Percentiles rank a stretch among this genome's conserved stretches.
These are phyloP conservation scores for Drosophila mayaguana DNA, from an alignment of 2,888 invertebrate species.

Conservation along the genomic window DNA sequence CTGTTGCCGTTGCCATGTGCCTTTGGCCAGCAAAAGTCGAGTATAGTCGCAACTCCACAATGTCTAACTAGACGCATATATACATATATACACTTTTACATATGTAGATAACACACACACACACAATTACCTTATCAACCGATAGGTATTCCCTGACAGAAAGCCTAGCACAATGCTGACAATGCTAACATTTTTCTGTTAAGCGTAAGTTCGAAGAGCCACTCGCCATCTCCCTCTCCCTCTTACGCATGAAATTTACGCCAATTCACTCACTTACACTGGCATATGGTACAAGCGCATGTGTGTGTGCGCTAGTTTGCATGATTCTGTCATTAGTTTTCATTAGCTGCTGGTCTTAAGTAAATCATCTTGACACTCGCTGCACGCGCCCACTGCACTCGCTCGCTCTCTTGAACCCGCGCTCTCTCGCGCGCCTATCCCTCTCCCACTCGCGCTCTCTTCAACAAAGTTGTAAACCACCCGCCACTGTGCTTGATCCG, in stretches of 20 bases:
- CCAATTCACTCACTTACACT: constrained; percentile 10
- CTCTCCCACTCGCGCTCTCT: not conserved
- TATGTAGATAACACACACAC: not conserved
- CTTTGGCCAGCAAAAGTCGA: constrained; percentile 18
- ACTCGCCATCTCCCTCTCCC: not conserved
- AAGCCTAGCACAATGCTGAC: constrained; percentile 54
- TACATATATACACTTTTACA: not conserved
- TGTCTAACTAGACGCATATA: not conserved
- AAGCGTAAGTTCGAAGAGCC: not conserved
- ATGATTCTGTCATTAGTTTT: constrained; percentile 65
- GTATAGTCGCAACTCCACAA: constrained; percentile 1
- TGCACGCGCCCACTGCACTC: not conserved
- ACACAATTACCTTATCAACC: constrained; percentile 38
- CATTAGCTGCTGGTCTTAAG: constrained; percentile 47
- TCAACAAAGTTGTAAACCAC: constrained; percentile 17
- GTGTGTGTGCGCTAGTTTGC: constrained; percentile 43
- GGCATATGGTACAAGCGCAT: not conserved
- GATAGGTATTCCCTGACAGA: constrained; percentile 25
- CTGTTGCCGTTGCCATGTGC: constrained; percentile 46
- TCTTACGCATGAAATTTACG: not conserved
- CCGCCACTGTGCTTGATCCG: not conserved
- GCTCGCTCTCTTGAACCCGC: not conserved
- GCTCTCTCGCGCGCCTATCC: not conserved
- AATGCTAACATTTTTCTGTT: constrained; percentile 8
- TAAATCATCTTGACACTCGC: constrained; percentile 38